phyloP scores from a whole-genome alignment of 2,888 invertebrate species.

The Miltochrista miniata region DNA sequence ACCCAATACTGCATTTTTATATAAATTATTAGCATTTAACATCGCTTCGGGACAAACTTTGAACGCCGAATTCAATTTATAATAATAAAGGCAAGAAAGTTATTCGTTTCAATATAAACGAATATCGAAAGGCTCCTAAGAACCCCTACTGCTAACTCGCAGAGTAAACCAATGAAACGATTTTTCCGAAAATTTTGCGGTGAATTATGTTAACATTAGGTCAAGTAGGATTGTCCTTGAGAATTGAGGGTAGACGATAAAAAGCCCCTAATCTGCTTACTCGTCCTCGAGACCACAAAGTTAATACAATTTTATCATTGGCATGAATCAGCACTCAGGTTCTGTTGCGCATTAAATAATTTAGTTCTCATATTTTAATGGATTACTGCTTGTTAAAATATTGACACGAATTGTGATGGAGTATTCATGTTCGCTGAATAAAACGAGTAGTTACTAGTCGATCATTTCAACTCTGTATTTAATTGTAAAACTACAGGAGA shows the following conservation, averaged over 20 bases:
- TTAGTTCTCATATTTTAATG: background rate
- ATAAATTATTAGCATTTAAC: constrained; percentile 28
- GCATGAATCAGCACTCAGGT: constrained; percentile 10
- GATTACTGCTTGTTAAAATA: constrained; percentile 3
- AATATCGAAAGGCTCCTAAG: constrained; percentile 10
- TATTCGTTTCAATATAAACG: constrained; percentile 14
- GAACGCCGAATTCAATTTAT: constrained; percentile 19
- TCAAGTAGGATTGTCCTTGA: constrained; percentile 42
- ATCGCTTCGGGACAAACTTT: constrained; percentile 21
- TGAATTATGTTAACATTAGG: constrained; percentile 43
- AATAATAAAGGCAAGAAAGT: constrained; percentile 20
- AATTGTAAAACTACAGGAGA: constrained; percentile 23
- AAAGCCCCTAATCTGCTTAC: constrained; percentile 29
- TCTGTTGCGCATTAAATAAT: background rate
- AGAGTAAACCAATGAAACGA: constrained; percentile 30
- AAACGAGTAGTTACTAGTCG: constrained; percentile 4
- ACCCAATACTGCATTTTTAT: constrained; percentile 11
- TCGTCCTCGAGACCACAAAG: constrained; percentile 5
- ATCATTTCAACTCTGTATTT: constrained; percentile 20
- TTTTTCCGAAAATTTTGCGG: constrained; percentile 33
- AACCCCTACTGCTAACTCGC: constrained; percentile 14
- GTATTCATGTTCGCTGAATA: background rate
- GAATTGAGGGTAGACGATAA: constrained; percentile 26
- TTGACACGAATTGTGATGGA: constrained; percentile 9
- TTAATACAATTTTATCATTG: constrained; percentile 19